A percentile compares a stretch with the other conserved stretches of the same genome.
Conservation (phyloP, 2,888 invertebrate genomes). For the Carcina quercana region DNA sequence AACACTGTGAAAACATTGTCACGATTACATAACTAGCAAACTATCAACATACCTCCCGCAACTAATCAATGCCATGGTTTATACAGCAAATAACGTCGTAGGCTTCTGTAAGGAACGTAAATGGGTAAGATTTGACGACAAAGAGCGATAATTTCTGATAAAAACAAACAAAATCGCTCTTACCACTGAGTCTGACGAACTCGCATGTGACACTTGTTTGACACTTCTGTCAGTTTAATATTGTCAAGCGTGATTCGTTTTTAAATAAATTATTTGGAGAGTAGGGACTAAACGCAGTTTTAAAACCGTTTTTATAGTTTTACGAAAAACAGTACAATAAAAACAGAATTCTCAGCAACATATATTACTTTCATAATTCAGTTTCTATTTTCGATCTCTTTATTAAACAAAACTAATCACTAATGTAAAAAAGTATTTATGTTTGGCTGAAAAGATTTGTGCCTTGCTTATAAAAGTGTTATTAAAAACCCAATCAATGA, state of each 20-base stretch:
- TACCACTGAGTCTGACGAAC: constrained; percentile 45
- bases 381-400: too few species aligned
- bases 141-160: constrained; percentile 3
- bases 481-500: too few species aligned
- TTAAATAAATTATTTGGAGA: too few species aligned
- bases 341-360: too few species aligned
- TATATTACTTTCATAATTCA: too few species aligned
- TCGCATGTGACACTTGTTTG: constrained; percentile 7
- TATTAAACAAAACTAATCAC: too few species aligned
- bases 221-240: not conserved
- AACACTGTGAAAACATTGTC: constrained; percentile 22
- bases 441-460: too few species aligned
- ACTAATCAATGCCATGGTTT: constrained; percentile 51
- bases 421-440: too few species aligned
- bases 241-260: not conserved
- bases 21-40: constrained; percentile 55
- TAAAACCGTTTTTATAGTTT: too few species aligned
- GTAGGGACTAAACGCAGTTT: not conserved
- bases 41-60: constrained; percentile 51
- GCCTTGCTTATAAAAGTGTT: too few species aligned
- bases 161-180: constrained; percentile 25
- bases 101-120: constrained; percentile 36
- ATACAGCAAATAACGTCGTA: constrained; percentile 27
- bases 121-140: not conserved
- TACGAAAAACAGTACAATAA: too few species aligned